Evolutionary conservation across 2,888 invertebrate genomes (phyloP), one percentile per base, ranked within the genome.

Genomic region (Trypoxylon attenuatum): DNA sequence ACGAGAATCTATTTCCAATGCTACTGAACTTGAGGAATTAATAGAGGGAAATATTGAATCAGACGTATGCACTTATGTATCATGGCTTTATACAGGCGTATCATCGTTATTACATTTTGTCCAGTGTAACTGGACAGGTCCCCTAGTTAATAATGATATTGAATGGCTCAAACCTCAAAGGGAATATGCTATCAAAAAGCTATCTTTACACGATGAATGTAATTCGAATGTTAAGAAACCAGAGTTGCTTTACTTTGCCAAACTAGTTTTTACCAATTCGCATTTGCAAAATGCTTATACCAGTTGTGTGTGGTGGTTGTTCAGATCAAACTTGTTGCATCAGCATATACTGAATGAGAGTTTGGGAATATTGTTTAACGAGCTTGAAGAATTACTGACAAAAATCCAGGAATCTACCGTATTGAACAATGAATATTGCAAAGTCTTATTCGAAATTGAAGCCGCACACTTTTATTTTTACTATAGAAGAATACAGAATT

Each of bases 111-210:
- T 93, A 49, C 89, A 90, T 21, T 97, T 96, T 87, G 90, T 94
- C 53, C 94, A 95, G 84, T 89, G 89, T 52, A 97, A 97, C 87
- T 96, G 95, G 91, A 92, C 93, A 49, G 94, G 96, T 0, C 94
- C 95, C 2, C 87, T 89, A 41, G 82, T 89, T 22, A 80, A 88
- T 0, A 80, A 71, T 25, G 72, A 80, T n/a, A 49, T 82, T 3
- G 69, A 80, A 13, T 79, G 76, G 69, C 70, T 84, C 15, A 51
- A 69, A 13, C 23, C 38, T 5, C 71, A 74, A 38, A 71, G 79
- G 53, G 70, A 78, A 4, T 69, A 79, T 71, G 84, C 87, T 55
- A 56, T 86, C 10, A 79, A 80, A 53, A 74, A 81, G 43, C 80
- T 88, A 55, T 78, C 83, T 0, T 65, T 87, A 13, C 79, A 86